Evolutionary conservation across 2,797 vertebrate genomes (phyloP).

Genomic region (Argya squamiceps): DNA sequence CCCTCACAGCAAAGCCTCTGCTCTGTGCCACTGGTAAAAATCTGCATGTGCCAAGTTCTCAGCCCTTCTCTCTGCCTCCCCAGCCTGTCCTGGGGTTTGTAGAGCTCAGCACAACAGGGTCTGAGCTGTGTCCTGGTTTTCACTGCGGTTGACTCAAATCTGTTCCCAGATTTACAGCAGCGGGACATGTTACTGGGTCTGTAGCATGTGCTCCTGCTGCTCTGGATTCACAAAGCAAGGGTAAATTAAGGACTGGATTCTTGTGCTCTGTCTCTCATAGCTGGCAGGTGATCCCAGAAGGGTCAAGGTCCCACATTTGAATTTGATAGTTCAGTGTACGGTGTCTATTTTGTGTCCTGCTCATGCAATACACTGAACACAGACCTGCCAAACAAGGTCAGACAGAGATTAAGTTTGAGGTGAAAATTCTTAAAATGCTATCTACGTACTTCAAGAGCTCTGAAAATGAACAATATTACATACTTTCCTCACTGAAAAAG

Average conservation of each 20-base stretch:
- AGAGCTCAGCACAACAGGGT: not conserved
- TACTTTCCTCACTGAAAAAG: not conserved
- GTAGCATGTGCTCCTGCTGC: not conserved
- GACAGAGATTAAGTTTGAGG: not conserved
- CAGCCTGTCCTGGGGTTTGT: not conserved
- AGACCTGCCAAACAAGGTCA: not conserved
- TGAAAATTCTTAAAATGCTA: not conserved
- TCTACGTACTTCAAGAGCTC: not conserved
- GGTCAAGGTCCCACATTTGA: not conserved
- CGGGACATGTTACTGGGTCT: not conserved
- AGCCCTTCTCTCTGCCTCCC: not conserved
- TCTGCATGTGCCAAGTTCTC: fast-evolving
- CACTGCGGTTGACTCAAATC: not conserved
- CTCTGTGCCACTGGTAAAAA: not conserved
- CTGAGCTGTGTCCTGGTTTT: not conserved
- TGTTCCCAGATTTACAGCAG: not conserved
- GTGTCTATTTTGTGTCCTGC: not conserved
- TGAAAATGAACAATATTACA: not conserved
- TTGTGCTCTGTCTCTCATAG: not conserved
- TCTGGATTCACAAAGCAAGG: not conserved
- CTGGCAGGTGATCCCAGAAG: not conserved
- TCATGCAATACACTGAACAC: not conserved
- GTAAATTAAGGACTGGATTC: not conserved
- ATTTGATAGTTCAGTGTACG: not conserved
- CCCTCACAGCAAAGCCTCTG: not conserved